phyloP scores from a whole-genome alignment of 2,113 vertebrate genomes.

The Eonycteris spelaea region DNA sequence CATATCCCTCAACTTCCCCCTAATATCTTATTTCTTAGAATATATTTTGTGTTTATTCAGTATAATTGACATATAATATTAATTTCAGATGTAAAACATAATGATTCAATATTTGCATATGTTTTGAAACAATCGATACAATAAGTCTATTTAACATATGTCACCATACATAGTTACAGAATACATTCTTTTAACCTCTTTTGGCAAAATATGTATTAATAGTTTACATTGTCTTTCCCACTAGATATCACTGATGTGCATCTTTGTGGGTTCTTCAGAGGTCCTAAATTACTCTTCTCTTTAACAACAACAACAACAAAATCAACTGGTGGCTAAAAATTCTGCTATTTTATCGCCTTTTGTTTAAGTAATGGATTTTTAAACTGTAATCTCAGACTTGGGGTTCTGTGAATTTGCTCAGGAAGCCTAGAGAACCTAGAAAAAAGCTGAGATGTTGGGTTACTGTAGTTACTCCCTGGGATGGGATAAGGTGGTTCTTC shows the following conservation, averaged over 20 bases:
- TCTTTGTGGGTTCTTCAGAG: background rate
- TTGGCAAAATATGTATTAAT: background rate
- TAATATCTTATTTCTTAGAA: background rate
- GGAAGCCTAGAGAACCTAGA: background rate
- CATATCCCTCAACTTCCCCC: background rate
- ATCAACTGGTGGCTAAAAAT: background rate
- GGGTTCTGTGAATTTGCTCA: background rate
- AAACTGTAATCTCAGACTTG: background rate
- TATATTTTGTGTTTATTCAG: background rate
- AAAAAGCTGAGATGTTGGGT: background rate
- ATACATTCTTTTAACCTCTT: background rate
- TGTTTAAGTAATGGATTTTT: background rate
- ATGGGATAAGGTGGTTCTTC: background rate
- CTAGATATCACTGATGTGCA: background rate
- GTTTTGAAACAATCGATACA: background rate
- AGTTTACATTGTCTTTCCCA: background rate
- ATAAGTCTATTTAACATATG: background rate
- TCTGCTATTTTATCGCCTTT: background rate
- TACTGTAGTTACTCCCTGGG: background rate
- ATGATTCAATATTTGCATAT: background rate
- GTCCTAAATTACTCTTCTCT: background rate
- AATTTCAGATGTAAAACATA: background rate
- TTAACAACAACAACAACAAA: background rate
- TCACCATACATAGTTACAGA: background rate
- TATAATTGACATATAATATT: background rate